Evolutionary conservation across 2,113 vertebrate species (phyloP), one percentile per base, ranked within the genome.

Genomic region (Chionomys nivalis): DNA sequence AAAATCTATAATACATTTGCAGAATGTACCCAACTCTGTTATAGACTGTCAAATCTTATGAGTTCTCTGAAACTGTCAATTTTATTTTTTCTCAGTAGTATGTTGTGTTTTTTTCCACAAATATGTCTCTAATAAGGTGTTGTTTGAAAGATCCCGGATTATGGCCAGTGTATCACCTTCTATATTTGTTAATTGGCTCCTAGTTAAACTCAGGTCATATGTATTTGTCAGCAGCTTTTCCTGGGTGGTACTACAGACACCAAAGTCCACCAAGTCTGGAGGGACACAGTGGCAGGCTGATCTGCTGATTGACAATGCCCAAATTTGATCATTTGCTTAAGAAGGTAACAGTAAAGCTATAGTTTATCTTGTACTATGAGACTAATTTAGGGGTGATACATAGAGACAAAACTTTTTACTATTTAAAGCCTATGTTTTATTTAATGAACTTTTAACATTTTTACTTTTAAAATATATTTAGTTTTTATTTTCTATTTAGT

Each of bases 211-310:
- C 55, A 66, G 10, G 58, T 85, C 36, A 39, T 19, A 75, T 19
- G 19, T 24, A 44, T 39, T 76, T 2, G 7, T 17, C 9, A 90
- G 39, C 21, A 73, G 2, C 31, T 26, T 39, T 91, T 91, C 24
- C 13, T 31, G 39, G 16, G 16, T 81, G 21, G 2, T 58, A 10
- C 9, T 26, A 1, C 17, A 28, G 77, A 33, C 7, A 39, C 10
- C 26, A 16, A 7, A 47, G 9, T 3, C 31, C 0, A 19, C 12
- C 5, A 8, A 23, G 2, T 72, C 19, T n/a, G 31, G 58, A 75
- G 10, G 2, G 1, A 3, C 9, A 44, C 2, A 33, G 4, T 26
- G 5, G 3, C 19, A 77, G 28, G 13, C 23, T 66, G 42, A 66
- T 13, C 8, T 87, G 8, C 36, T 70, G 5, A 44, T 85, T 75